A percentile compares a stretch with the other conserved stretches of the same genome.
phyloP scores from a whole-genome alignment of 2,888 invertebrate genomes.

The Matsumyia berberina region DNA sequence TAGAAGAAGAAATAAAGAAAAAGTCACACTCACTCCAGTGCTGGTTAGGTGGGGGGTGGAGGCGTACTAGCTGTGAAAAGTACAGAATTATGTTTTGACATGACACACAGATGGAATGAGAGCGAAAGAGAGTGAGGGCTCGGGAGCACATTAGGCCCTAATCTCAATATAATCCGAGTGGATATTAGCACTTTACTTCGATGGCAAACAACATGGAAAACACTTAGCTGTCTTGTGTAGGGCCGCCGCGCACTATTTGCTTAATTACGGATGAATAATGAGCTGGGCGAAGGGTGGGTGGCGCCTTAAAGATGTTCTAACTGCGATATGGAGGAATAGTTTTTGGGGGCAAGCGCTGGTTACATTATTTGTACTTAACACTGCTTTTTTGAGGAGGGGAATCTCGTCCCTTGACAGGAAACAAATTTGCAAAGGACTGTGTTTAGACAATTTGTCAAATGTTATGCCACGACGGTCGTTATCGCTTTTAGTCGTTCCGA shows the following conservation, averaged over 20 bases:
- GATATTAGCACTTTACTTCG: conserved; percentile 73
- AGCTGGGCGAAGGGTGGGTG: background rate
- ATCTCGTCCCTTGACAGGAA: no score
- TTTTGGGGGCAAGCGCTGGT: background rate
- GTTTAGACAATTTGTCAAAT: no score
- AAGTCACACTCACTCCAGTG: conserved; percentile 9
- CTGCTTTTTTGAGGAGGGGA: background rate
- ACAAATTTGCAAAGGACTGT: no score
- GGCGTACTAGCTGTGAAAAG: conserved; percentile 49
- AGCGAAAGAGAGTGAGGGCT: conserved; percentile 21
- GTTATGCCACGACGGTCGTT: no score
- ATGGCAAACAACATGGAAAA: conserved; percentile 57
- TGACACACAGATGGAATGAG: conserved; percentile 50
- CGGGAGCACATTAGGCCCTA: conserved; percentile 67
- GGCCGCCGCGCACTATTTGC: conserved; percentile 63
- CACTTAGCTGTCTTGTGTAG: conserved; percentile 59
- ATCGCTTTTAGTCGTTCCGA: no score
- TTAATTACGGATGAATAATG: conserved; percentile 70
- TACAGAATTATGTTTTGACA: conserved; percentile 75
- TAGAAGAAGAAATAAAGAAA: conserved; percentile 26
- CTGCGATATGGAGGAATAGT: background rate
- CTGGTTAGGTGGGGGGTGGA: no score
- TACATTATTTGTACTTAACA: background rate
- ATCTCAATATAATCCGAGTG: conserved; percentile 74
- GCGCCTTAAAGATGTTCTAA: conserved; percentile 21